Conservation (phyloP, 2,113 vertebrate genomes). For the Muscicapa adusta region DNA sequence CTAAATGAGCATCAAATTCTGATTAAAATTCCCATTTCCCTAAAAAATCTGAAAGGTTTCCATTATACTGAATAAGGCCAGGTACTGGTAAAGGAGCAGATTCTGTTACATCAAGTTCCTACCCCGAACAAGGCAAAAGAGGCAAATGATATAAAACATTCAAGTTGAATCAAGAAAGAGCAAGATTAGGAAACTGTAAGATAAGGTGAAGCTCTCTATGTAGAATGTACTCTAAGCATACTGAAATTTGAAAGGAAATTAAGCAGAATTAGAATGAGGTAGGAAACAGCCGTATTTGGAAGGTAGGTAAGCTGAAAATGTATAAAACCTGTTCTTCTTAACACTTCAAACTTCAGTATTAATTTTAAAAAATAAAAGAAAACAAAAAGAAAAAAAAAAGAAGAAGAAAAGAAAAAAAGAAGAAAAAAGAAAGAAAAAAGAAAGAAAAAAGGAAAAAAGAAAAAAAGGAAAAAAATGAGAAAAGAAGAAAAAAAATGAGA, state of each 20-base stretch:
- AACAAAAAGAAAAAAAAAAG: background rate
- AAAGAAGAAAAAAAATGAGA: background rate
- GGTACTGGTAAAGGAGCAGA: background rate
- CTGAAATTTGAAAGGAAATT: background rate
- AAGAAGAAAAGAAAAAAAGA: too few species aligned
- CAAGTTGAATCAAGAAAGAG: background rate
- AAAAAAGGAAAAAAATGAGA: too few species aligned
- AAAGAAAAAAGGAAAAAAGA: too few species aligned
- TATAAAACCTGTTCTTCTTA: background rate
- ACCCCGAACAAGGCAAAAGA: background rate
- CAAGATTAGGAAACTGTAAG: background rate
- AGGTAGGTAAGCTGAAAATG: background rate
- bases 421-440: too few species aligned
- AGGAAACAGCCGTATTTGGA: background rate
- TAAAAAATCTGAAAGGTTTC: background rate
- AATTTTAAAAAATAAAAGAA: background rate
- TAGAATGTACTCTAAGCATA: background rate
- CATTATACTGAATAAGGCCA: rapidly evolving
- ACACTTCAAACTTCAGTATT: background rate
- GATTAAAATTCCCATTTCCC: background rate
- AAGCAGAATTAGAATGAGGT: background rate
- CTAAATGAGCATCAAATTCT: background rate
- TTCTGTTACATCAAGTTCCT: background rate
- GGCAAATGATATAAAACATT: background rate
- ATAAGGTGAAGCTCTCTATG: background rate